phyloP scores from a whole-genome alignment of 2,888 invertebrate species.

The Choreutis nemorana region DNA sequence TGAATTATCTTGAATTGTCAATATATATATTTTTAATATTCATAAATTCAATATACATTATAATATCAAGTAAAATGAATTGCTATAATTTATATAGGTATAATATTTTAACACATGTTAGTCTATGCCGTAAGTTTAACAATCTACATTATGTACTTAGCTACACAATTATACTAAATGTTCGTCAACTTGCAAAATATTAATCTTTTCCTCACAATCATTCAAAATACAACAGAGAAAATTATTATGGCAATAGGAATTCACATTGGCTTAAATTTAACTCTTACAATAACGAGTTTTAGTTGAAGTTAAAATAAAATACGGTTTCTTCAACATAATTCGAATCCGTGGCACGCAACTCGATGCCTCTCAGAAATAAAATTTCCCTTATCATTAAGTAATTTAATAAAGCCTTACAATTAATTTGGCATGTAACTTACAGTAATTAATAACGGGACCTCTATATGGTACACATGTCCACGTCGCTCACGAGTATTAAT shows the following conservation, averaged over 20 bases:
- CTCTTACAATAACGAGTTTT: no score
- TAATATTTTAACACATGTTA: conserved; percentile 66
- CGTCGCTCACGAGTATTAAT: conserved; percentile 31
- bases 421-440: conserved; percentile 48
- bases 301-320: no score
- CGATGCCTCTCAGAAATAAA: conserved; percentile 41
- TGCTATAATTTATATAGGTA: conserved; percentile 66
- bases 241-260: conserved; percentile 64
- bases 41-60: conserved; percentile 68
- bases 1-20: conserved; percentile 61
- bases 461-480: conserved; percentile 52
- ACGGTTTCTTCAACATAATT: no score
- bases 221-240: conserved; percentile 42
- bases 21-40: conserved; percentile 66
- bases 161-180: conserved; percentile 46
- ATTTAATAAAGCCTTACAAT: conserved; percentile 36
- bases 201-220: conserved; percentile 1
- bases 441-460: conserved; percentile 36
- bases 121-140: conserved; percentile 65
- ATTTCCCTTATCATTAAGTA: conserved; percentile 23
- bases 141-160: conserved; percentile 54
- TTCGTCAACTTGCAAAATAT: conserved; percentile 16
- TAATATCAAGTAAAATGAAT: conserved; percentile 66
- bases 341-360: conserved; percentile 50
- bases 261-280: conserved; percentile 43